These are phyloP conservation scores for Coreius guichenoti DNA, from an alignment of 2,797 vertebrate species.

Conservation along the genomic window DNA sequence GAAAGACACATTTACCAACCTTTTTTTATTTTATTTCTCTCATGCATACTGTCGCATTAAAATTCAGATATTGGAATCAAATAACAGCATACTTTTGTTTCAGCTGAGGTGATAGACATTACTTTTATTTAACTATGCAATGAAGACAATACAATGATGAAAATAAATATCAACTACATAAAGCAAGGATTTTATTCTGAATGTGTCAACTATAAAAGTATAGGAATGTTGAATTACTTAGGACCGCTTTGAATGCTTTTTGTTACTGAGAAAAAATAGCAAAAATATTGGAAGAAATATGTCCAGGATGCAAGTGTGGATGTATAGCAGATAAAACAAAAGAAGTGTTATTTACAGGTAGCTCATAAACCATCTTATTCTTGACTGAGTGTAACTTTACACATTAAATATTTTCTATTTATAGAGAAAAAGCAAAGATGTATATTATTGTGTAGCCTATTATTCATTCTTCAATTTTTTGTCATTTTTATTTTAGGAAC, in stretches of 20 bases:
- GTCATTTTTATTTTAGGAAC: neutral
- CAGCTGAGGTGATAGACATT: constrained; percentile 16
- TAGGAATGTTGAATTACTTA: neutral
- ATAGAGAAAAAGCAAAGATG: neutral
- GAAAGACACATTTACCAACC: neutral
- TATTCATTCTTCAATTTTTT: neutral
- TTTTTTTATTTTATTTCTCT: neutral
- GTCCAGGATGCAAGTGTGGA: neutral
- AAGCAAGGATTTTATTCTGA: constrained; percentile 3
- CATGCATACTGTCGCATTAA: neutral
- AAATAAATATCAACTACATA: constrained; percentile 45
- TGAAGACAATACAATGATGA: constrained; percentile 26
- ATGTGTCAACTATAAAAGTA: neutral
- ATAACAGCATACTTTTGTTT: neutral
- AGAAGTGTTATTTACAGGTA: neutral
- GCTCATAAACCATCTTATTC: neutral
- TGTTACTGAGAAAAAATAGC: neutral
- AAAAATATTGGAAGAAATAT: neutral
- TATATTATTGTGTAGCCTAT: neutral
- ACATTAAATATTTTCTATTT: neutral
- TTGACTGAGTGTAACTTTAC: no score
- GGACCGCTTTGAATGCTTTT: neutral
- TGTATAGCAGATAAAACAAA: neutral
- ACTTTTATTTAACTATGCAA: constrained; percentile 41
- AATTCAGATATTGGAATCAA: neutral